Evolutionary conservation across 2,888 invertebrate genomes (phyloP).

Genomic region (Tryphoninae sp.): DNA sequence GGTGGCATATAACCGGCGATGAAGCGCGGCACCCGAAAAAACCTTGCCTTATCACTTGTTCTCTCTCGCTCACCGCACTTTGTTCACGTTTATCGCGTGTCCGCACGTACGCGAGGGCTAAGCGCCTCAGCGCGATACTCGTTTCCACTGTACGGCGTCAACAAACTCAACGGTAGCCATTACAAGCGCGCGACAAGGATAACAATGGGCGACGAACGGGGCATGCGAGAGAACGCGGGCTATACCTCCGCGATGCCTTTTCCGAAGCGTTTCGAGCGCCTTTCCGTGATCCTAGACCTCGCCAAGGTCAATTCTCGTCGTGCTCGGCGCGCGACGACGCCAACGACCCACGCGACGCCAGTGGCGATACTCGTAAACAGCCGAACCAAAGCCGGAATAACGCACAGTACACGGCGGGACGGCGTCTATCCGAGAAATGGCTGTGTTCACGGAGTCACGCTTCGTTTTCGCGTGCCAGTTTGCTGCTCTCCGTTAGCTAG

Average conservation of each 20-base stretch:
- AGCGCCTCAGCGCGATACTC: slow-evolving; percentile 43
- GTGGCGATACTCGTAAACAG: slow-evolving; percentile 30
- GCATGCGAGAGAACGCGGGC: slow-evolving; percentile 62
- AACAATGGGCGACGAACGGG: slow-evolving; percentile 74
- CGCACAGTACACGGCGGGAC: slow-evolving; percentile 1
- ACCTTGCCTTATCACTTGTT: slow-evolving; percentile 45
- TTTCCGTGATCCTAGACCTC: slow-evolving; percentile 63
- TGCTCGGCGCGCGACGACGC: slow-evolving; percentile 38
- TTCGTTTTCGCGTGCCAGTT: slow-evolving; percentile 8
- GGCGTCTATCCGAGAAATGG: slow-evolving; percentile 27
- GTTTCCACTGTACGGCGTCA: slow-evolving; percentile 72
- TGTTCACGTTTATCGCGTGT: not conserved
- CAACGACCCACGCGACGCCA: slow-evolving; percentile 46
- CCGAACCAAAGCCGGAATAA: not conserved
- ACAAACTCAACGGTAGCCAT: slow-evolving; percentile 77
- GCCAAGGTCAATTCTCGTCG: slow-evolving; percentile 66
- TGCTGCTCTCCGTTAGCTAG: slow-evolving; percentile 1
- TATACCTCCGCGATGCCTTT: slow-evolving; percentile 64
- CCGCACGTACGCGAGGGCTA: not conserved
- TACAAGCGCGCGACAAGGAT: slow-evolving; percentile 77
- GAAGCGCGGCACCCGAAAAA: slow-evolving; percentile 43
- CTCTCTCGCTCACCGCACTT: not conserved
- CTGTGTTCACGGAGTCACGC: slow-evolving; percentile 48
- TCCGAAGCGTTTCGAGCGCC: slow-evolving; percentile 66
- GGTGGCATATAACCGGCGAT: slow-evolving; percentile 64